phyloP scores from a whole-genome alignment of 2,797 vertebrate species.

The Leptatherina wallacei region DNA sequence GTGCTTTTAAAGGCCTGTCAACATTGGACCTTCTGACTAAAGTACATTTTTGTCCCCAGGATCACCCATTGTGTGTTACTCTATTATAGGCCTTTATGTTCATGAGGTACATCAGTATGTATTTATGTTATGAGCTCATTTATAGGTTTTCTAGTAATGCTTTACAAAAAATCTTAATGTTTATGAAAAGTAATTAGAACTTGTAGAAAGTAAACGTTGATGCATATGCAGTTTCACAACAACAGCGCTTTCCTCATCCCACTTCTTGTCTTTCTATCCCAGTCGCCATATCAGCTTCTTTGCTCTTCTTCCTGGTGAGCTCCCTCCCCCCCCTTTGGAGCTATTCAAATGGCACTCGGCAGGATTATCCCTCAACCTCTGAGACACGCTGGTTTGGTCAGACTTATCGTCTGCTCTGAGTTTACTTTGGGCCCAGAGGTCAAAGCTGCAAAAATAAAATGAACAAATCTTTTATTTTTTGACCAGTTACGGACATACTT shows the following conservation, averaged over 20 bases:
- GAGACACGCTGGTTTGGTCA: constrained; percentile 71
- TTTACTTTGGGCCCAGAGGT: constrained; percentile 59
- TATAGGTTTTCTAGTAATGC: neutral
- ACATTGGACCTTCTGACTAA: constrained; percentile 21
- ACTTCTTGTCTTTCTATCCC: constrained; percentile 26
- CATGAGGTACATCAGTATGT: neutral
- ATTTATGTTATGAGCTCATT: neutral
- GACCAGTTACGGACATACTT: constrained; percentile 16
- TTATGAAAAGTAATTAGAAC: neutral
- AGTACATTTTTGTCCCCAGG: constrained; percentile 22
- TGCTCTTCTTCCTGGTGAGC: constrained; percentile 42
- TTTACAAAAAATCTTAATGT: constrained; percentile 3
- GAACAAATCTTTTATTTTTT: constrained; percentile 2
- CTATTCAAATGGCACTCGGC: constrained; percentile 81
- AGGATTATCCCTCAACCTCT: constrained; percentile 84
- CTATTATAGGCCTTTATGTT: constrained; percentile 15
- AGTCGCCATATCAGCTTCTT: constrained; percentile 58
- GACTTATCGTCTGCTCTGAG: constrained; percentile 64
- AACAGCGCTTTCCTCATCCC: constrained; percentile 9
- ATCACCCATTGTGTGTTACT: constrained; percentile 22
- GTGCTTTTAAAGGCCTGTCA: constrained; percentile 43
- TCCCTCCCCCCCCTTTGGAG: constrained; percentile 74
- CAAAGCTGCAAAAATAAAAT: constrained; percentile 52
- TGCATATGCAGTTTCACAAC: constrained; percentile 9
- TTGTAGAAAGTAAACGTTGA: neutral